Percentiles rank a stretch among this genome's conserved stretches.
These are phyloP conservation scores for Fragum fragum DNA, from an alignment of 2,888 invertebrate genomes.

Conservation along the genomic window DNA sequence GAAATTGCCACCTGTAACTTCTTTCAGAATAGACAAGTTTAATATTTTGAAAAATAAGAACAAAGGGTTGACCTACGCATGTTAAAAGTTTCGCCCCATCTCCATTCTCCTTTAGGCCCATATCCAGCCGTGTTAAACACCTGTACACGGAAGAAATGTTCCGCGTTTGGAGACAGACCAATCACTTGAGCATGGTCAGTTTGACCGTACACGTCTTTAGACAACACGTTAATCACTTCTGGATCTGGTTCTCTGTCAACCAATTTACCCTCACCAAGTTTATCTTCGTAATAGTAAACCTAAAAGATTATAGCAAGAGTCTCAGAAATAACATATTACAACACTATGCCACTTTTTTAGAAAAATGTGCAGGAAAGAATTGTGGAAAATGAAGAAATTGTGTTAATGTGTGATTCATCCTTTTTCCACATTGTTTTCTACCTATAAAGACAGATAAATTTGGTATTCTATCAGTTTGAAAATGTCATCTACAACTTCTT, in stretches of 20 bases:
- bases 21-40: no score
- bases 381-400: no score
- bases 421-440: no score
- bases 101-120: constrained; percentile 62
- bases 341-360: no score
- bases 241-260: constrained; percentile 48
- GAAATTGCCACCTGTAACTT: no score
- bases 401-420: no score
- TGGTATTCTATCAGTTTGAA: no score
- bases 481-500: no score
- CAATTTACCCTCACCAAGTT: constrained; percentile 29
- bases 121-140: constrained; percentile 59
- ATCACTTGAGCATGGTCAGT: constrained; percentile 40
- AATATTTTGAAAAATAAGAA: no score
- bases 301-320: constrained; percentile 7
- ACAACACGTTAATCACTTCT: constrained; percentile 10
- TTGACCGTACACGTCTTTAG: constrained; percentile 60
- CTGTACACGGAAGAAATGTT: constrained; percentile 49
- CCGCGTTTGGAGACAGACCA: constrained; percentile 43
- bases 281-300: constrained; percentile 53
- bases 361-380: no score
- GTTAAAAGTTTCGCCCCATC: constrained; percentile 50
- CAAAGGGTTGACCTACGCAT: constrained; percentile 42
- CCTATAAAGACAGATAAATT: no score
- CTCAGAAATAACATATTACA: no score